Evolutionary conservation across 2,113 vertebrate species (phyloP), one percentile per base, ranked within the genome.

Genomic region (Peucedramus taeniatus): DNA sequence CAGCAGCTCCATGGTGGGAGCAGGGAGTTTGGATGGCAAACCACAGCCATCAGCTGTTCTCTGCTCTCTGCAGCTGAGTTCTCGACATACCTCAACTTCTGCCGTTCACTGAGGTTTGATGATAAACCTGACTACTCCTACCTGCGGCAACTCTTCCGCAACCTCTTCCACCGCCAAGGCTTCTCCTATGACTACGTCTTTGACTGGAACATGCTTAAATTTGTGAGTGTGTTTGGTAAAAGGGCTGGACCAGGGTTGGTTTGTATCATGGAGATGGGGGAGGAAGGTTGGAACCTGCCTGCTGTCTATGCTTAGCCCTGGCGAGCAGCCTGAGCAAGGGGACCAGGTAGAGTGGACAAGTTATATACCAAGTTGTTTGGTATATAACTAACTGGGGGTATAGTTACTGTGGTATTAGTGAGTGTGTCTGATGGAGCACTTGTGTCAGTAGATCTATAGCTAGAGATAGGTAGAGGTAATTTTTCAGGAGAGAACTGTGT

Each of bases 201-300:
- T 82, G 99, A 99, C 97, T 99, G 99, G 99, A 99, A 99, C 98
- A 99, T 99, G 99, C 99, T 99, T 77, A 99, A 99, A 98, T 99
- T 99, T 97, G 99, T 99, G 97, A 98, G 99, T 99, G 77, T 77
- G 51, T 51, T 35, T 65, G 64, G 27, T 30, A 12, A 15, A 88
- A 45, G 56, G 65, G 17, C 28, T 69, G 54, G 39, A 33, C 9
- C 23, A 16, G 76, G 47, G 18, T 23, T 45, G 45, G 26, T 83
- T 57, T 3, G 1, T 66, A 3, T 33, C 23, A 2, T 33, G 51
- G 39, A 33, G 50, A 9, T 76, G 16, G 33, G 57, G 44, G 42
- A 71, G 35, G 35, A 75, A 70, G 31, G 31, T 10, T n/a, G 39
- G 74, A 87, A 88, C 33, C 49, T 45, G 42, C 44, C 50, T 65